Percentiles rank a stretch among this genome's conserved stretches.
Conservation (phyloP, 2,888 invertebrate genomes). For the Tetheella fluctuosa region DNA sequence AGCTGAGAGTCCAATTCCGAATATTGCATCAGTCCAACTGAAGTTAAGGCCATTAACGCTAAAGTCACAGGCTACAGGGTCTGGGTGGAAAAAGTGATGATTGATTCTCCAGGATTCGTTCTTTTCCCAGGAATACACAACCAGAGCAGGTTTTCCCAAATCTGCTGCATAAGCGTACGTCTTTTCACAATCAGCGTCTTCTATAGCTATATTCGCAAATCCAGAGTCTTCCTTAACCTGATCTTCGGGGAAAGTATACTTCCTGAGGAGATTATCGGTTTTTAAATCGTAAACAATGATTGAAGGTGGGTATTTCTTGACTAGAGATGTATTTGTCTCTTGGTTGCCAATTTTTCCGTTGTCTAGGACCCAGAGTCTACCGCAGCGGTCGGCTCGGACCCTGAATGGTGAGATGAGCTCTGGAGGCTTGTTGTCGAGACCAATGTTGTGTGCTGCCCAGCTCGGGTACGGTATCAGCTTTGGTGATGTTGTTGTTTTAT, state of each 20-base stretch:
- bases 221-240: slow-evolving; percentile 87
- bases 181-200: slow-evolving; percentile 89
- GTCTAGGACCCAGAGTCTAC: slow-evolving; percentile 91
- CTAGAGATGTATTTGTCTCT: slow-evolving; percentile 62
- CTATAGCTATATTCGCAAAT: slow-evolving; percentile 91
- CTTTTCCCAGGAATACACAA: slow-evolving; percentile 90
- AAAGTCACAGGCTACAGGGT: slow-evolving; percentile 89
- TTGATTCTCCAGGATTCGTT: slow-evolving; percentile 90
- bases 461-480: slow-evolving; percentile 90
- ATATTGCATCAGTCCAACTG: slow-evolving; percentile 91
- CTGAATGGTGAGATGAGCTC: slow-evolving; percentile 90
- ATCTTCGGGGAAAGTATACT: slow-evolving; percentile 85
- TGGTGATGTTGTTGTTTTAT: slow-evolving; percentile 86
- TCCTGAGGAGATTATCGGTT: slow-evolving; percentile 87
- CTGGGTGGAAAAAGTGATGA: slow-evolving; percentile 88
- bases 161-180: slow-evolving; percentile 90
- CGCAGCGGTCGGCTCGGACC: slow-evolving; percentile 89
- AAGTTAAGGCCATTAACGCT: slow-evolving; percentile 88
- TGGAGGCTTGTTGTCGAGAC: slow-evolving; percentile 76
- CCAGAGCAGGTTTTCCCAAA: slow-evolving; percentile 86
- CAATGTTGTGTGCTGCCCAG: slow-evolving; percentile 89
- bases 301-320: slow-evolving; percentile 81
- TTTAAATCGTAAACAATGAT: slow-evolving; percentile 89
- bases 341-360: slow-evolving; percentile 87
- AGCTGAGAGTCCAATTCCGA: slow-evolving; percentile 88